A percentile compares a stretch with the other conserved stretches of the same genome.
phyloP scores from a whole-genome alignment of 1,140 invertebrate species.

The Drosophila orosa region DNA sequence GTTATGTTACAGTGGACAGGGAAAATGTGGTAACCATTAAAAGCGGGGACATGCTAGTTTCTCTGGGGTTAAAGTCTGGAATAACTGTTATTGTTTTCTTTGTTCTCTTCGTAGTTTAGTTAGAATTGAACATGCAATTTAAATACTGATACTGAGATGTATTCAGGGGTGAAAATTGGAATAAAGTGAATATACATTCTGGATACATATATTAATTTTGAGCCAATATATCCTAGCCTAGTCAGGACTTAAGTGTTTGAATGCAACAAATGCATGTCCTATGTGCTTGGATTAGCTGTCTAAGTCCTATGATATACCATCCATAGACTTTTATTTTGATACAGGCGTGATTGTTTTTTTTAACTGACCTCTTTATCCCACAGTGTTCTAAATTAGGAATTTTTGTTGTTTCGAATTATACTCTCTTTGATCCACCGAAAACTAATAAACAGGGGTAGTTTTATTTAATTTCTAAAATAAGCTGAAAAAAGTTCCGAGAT shows the following conservation, averaged over 20 bases:
- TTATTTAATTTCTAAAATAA: neutral
- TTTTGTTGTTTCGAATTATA: neutral
- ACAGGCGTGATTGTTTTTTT: neutral
- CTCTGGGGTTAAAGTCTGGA: constrained; percentile 1
- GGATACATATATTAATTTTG: neutral
- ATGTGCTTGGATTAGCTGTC: neutral
- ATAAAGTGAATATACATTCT: neutral
- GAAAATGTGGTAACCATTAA: constrained; percentile 6
- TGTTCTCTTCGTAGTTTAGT: neutral
- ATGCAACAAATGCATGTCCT: neutral
- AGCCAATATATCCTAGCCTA: neutral
- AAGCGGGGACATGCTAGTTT: neutral
- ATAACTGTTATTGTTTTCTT: neutral
- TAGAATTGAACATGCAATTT: neutral
- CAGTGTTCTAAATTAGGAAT: neutral
- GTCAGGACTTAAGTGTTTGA: neutral
- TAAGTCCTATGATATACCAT: neutral
- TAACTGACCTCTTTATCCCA: too few species aligned
- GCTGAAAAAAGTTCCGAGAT: neutral
- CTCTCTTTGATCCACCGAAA: neutral
- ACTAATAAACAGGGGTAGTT: neutral
- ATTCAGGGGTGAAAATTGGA: too few species aligned
- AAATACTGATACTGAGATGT: neutral
- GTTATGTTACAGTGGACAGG: constrained; percentile 4
- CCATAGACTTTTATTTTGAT: neutral